Evolutionary conservation across 23 tunicate species (phyloP).

Genomic region (Clavelina lepadiformis): DNA sequence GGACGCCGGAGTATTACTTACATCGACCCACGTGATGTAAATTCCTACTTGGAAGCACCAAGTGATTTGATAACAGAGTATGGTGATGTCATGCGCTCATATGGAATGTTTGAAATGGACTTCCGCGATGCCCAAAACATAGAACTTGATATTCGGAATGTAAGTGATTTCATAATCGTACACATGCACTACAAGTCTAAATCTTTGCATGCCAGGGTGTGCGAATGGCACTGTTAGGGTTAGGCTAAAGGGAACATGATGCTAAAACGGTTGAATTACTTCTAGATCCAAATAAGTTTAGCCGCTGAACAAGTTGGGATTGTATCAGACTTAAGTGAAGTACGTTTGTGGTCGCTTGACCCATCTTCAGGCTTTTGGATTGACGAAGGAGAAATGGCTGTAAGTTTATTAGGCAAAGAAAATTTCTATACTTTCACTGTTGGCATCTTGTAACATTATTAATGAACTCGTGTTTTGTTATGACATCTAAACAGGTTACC

Average conservation of each 20-base stretch:
- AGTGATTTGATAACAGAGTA: conserved; percentile 42
- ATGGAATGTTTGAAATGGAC: conserved; percentile 83
- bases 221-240: background rate
- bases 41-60: conserved; percentile 45
- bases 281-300: conserved; percentile 38
- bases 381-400: conserved; percentile 42
- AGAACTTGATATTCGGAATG: conserved; percentile 52
- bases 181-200: background rate
- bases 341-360: conserved; percentile 57
- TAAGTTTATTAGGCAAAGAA: too few species aligned
- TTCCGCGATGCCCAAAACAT: conserved; percentile 19
- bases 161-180: conserved; percentile 10
- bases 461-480: background rate
- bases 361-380: conserved; percentile 55
- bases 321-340: conserved; percentile 13
- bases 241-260: background rate
- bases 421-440: background rate
- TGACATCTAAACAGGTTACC: too few species aligned
- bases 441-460: too few species aligned
- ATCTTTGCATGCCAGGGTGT: background rate
- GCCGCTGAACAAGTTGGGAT: conserved; percentile 13
- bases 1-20: conserved; percentile 37
- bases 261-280: background rate
- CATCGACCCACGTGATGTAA: conserved; percentile 60
- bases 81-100: conserved; percentile 35